Percentiles rank a stretch among this genome's conserved stretches.
These are phyloP conservation scores for Prunella strophiata DNA, from an alignment of 2,797 vertebrate genomes.

Conservation along the genomic window DNA sequence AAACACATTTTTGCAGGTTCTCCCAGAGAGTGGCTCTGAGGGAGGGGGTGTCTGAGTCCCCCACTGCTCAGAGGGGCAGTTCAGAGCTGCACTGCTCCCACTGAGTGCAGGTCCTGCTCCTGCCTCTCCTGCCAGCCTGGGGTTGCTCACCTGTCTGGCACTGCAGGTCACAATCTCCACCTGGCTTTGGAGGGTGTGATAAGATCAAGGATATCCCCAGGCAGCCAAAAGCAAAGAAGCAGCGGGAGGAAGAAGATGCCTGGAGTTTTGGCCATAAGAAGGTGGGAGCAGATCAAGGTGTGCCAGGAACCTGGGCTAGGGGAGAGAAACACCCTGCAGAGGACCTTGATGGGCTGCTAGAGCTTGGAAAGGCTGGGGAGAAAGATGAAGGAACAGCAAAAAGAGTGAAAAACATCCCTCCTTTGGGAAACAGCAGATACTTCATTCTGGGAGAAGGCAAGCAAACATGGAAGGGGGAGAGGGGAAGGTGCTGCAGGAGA, in stretches of 20 bases:
- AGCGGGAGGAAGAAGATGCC: background rate
- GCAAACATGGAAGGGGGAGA: rapidly evolving
- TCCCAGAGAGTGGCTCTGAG: background rate
- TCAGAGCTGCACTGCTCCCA: background rate
- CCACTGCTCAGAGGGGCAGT: rapidly evolving
- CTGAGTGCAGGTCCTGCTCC: background rate
- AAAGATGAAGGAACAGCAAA: background rate
- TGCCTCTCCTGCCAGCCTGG: background rate
- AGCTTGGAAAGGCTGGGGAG: background rate
- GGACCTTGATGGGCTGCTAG: background rate
- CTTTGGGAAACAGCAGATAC: background rate
- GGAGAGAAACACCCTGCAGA: background rate
- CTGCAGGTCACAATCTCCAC: background rate
- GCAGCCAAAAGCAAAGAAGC: background rate
- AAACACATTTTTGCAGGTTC: background rate
- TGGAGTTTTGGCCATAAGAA: background rate
- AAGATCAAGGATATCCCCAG: background rate
- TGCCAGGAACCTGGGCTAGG: background rate
- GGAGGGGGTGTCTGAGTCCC: background rate
- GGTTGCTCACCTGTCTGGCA: background rate
- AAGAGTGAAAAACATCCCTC: background rate
- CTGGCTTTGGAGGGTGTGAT: background rate
- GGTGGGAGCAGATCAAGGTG: background rate
- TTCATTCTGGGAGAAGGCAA: background rate
- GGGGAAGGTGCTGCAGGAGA: background rate